Evolutionary conservation across 2,888 invertebrate genomes (phyloP).

Genomic region (Clunio marinus): DNA sequence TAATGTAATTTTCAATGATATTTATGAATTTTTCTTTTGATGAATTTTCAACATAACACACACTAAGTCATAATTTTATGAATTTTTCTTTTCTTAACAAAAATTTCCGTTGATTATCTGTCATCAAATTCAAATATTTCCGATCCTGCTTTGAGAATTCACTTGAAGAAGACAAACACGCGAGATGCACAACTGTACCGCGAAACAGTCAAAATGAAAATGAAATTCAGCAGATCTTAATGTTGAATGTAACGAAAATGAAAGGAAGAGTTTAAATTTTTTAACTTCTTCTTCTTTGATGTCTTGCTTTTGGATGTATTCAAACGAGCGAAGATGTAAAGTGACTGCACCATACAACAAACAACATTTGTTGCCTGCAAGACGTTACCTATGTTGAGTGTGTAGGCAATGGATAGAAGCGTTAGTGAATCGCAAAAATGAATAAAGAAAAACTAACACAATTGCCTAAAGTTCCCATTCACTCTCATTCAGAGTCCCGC

Average conservation of each 20-base stretch:
- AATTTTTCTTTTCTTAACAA: background rate
- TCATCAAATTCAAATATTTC: background rate
- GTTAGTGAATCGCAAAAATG: slow-evolving; percentile 5
- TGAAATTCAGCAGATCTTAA: slow-evolving; percentile 38
- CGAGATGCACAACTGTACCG: slow-evolving; percentile 37
- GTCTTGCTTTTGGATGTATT: slow-evolving; percentile 23
- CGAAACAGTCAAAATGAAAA: slow-evolving; percentile 38
- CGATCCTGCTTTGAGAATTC: background rate
- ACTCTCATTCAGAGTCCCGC: too few relatives aligned
- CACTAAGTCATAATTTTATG: background rate
- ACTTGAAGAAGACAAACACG: too few relatives aligned
- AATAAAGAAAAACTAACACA: slow-evolving; percentile 1
- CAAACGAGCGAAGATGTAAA: slow-evolving; percentile 25
- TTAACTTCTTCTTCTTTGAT: background rate
- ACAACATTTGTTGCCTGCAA: background rate
- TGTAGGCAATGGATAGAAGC: background rate
- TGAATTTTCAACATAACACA: slow-evolving; percentile 4
- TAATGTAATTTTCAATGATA: slow-evolving; percentile 1
- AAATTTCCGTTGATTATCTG: background rate
- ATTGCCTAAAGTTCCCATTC: too few relatives aligned
- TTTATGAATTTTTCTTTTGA: background rate
- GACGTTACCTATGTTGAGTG: slow-evolving; percentile 6
- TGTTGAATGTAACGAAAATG: slow-evolving; percentile 38
- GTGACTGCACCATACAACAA: slow-evolving; percentile 25
- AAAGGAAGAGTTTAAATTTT: slow-evolving; percentile 30